These are phyloP conservation scores for Uropetala carovei DNA, from an alignment of 2,888 invertebrate genomes.

Conservation along the genomic window DNA sequence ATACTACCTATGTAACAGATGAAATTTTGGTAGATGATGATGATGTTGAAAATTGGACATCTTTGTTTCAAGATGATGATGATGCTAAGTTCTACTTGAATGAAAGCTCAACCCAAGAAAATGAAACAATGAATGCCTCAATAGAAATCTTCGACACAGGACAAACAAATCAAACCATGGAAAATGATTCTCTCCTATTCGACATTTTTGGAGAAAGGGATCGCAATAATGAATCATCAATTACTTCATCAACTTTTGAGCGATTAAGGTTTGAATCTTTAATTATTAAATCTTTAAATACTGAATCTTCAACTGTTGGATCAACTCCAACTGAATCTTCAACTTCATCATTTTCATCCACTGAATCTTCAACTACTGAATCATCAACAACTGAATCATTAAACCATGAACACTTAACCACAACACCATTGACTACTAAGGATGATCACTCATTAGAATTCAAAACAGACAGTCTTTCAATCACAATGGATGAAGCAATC, in stretches of 20 bases:
- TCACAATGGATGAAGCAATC: not conserved
- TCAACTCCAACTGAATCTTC: not conserved
- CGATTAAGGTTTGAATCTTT: not conserved
- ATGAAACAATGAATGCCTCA: not conserved
- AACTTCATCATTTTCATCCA: not conserved
- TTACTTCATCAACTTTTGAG: not conserved
- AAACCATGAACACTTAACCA: not conserved
- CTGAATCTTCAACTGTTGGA: not conserved
- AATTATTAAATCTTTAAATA: not conserved
- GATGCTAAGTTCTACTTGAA: not conserved
- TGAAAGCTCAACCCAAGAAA: not conserved
- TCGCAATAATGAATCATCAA: not conserved
- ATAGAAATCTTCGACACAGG: not conserved
- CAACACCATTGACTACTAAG: not conserved
- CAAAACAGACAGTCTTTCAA: too few species aligned
- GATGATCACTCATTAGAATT: not conserved
- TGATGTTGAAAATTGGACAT: conserved; percentile 30
- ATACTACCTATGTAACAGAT: not conserved
- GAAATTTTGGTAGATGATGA: not conserved
- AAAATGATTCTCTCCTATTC: conserved; percentile 9
- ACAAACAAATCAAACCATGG: not conserved
- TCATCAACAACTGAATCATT: not conserved
- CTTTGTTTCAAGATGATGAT: conserved; percentile 4
- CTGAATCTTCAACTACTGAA: not conserved
- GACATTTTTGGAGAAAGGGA: conserved; percentile 22